These are phyloP conservation scores for Pachyrhynchus sulphureomaculatus DNA, from an alignment of 1,140 invertebrate species.

Conservation along the genomic window DNA sequence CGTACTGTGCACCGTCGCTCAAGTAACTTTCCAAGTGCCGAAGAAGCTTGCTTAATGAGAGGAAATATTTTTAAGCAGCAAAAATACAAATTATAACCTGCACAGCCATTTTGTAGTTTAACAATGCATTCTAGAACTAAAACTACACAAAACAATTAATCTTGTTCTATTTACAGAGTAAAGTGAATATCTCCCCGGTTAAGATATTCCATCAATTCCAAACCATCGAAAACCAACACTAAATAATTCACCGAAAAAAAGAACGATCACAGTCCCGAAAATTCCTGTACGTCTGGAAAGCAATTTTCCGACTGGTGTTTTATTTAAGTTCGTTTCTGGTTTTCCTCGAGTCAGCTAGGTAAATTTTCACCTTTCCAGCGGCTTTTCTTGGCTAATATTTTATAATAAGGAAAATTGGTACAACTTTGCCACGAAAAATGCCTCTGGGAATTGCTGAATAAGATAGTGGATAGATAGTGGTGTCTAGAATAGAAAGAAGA, in stretches of 20 bases:
- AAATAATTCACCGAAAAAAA: slow-evolving; percentile 12
- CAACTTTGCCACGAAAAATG: neutral
- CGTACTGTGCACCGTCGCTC: too few relatives aligned
- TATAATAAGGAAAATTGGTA: slow-evolving; percentile 4
- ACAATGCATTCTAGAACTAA: too few relatives aligned
- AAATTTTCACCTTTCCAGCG: neutral
- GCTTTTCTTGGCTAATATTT: slow-evolving; percentile 2
- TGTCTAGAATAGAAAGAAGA: neutral
- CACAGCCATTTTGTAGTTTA: too few relatives aligned
- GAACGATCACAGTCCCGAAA: slow-evolving; percentile 3
- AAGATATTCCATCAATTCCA: slow-evolving; percentile 15
- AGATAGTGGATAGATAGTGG: neutral
- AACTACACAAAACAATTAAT: too few relatives aligned
- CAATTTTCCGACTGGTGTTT: slow-evolving; percentile 3
- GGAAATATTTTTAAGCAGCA: too few relatives aligned
- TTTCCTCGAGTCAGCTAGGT: neutral
- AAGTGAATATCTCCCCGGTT: neutral
- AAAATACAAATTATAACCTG: too few relatives aligned
- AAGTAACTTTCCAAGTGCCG: too few relatives aligned
- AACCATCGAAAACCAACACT: slow-evolving; percentile 10
- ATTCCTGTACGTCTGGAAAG: slow-evolving; percentile 9
- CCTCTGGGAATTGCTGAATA: neutral
- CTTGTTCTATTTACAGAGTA: neutral
- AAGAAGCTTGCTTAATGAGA: too few relatives aligned
- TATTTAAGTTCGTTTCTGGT: neutral